These are phyloP conservation scores for Nesometra sesokonis DNA, from an alignment of 35 echinoderm and acorn worm genomes.

Conservation along the genomic window DNA sequence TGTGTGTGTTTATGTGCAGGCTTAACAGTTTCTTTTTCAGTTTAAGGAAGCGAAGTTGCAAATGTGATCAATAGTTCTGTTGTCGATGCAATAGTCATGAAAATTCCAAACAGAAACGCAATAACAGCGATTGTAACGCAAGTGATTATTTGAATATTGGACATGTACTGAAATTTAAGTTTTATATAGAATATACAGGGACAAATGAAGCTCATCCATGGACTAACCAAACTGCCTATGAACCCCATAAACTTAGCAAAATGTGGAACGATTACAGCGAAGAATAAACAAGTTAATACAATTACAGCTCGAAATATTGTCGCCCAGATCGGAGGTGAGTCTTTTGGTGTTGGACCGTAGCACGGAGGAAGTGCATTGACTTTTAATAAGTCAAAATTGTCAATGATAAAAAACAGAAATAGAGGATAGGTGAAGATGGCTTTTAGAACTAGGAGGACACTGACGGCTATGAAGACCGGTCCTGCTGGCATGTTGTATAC, in stretches of 20 bases:
- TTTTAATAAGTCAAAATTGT: conserved; percentile 5
- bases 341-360: conserved; percentile 1
- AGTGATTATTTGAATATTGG: neutral
- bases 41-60: neutral
- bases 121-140: neutral
- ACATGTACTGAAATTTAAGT: neutral
- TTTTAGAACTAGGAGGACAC: conserved; percentile 1
- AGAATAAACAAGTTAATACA: neutral
- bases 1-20: no score
- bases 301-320: conserved; percentile 2
- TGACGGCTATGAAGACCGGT: neutral
- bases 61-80: neutral
- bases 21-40: no score
- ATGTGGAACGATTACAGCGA: conserved; percentile 6
- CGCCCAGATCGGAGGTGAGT: neutral
- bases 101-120: neutral
- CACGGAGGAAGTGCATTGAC: neutral
- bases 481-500: neutral
- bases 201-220: conserved; percentile 19
- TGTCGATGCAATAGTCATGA: neutral
- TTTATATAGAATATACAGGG: conserved; percentile 2
- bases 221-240: conserved; percentile 11
- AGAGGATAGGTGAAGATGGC: conserved; percentile 5
- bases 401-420: conserved; percentile 8
- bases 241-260: conserved; percentile 17